Base-by-base conservation (phyloP, 2,888 invertebrate genomes). In the Tenthredo livida region DNA sequence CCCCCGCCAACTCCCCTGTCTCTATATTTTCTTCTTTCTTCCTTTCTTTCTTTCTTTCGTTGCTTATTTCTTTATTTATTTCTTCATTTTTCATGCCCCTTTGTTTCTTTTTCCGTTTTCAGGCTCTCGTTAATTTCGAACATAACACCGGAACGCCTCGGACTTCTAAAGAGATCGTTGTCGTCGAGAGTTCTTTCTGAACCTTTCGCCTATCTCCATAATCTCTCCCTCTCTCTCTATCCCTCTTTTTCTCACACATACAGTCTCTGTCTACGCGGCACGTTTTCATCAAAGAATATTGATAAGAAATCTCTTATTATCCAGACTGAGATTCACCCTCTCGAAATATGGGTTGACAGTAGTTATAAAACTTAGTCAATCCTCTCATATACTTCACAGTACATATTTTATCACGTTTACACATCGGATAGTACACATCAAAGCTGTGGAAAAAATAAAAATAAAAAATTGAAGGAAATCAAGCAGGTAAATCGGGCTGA, bases 1-100 rank as follows among this genome's bases (percentile, higher is more conserved):
- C 77, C 82, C 82, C 54, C 82, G 72, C 84, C 43, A 50, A 29
- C 29, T 15, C 65, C 21, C 70, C 33, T 82, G 25, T 40, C 65
- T 43, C 21, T 5, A 10, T 10, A 12, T 61, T 12, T 33, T n/a
- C 15, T 17, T 2, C 6, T 25, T 15, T 67, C 12, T 80, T 15
- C 67, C 12, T 80, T 10, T 83, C 12, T 40, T 37, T 40, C 4
- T 65, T 61, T 67, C 25, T 47, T 50, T 70, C 17, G 17, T 54
- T n/a, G 37, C 61, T 21, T 21, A 10, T 40, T 61, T 67, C 25
- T 70, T 50, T 70, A 33, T 33, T 54, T n/a, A n/a, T 54, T 54
- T n/a, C 54, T 54, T 54, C n/a, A 54, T 54, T 54, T 54, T 54
- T n/a, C 72, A n/a, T 47, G 21, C 9, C 17, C 29, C 29, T 50